Base-by-base conservation (phyloP, 1,140 invertebrate genomes). In the Saccostrea glomerata region DNA sequence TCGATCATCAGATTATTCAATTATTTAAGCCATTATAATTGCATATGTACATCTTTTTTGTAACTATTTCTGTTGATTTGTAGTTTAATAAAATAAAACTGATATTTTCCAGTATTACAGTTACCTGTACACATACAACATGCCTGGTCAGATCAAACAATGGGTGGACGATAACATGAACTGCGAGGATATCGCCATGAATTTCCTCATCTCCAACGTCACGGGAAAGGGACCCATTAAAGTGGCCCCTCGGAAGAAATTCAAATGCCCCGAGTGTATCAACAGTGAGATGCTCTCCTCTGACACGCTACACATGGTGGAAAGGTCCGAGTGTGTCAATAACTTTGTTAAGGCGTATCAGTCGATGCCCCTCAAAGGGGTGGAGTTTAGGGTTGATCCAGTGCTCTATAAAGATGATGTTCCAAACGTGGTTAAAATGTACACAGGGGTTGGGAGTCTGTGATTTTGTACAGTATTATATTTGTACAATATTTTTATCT, bases 111-210 rank as follows among this genome's bases (percentile, higher is more conserved):
- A 96, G 95, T 98, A 99, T 95, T 99, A 99, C 94, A 96, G 97
- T 91, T 99, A 98, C 96, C 95, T 99, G 60, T 99, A 99, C 94
- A 98, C 98, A 86, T 97, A 98, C 93, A 97, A 96, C 94, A 96
- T 99, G 95, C 98, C 98, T 0, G 97, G 98, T 94, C 97, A 97
- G 30, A 97, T 99, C 86, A 96, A 98, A 47, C 97, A 98, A 92
- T 99, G 99, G 96, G 99, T 99, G 9, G 99, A 99, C 95, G 98
- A 99, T 94, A 98, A 98, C 92, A 99, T 99, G 98, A 99, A 99
- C 94, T 99, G 99, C 95, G 99, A 99, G 95, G 99, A 99, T 95
- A 99, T 99, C 91, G 99, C 99, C 4, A 99, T 99, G 98, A 99
- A 99, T 95, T 99, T 99, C 95, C 96, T 99, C 0, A 98, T 99